These are phyloP conservation scores for Paradisaea rubra DNA, from an alignment of 2,113 vertebrate species.

Conservation along the genomic window DNA sequence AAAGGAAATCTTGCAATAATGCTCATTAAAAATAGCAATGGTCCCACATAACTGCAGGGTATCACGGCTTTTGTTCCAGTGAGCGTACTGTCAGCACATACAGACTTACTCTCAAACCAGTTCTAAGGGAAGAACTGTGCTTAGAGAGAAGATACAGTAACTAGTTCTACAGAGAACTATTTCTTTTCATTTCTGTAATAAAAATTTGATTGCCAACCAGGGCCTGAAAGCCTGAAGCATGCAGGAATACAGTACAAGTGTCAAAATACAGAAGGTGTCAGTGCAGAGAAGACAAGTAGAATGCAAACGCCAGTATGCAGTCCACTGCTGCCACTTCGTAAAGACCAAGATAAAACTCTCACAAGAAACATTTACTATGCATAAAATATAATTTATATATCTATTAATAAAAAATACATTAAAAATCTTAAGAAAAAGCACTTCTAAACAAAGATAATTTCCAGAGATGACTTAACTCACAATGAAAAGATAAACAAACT, in stretches of 20 bases:
- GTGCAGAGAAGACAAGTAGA: neutral
- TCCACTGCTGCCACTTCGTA: neutral
- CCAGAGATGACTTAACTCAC: neutral
- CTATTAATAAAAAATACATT: neutral
- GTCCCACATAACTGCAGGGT: neutral
- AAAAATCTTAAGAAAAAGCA: neutral
- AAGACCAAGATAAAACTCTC: neutral
- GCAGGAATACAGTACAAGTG: neutral
- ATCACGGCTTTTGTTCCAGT: neutral
- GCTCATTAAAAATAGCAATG: neutral
- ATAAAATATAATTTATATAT: neutral
- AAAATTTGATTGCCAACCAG: neutral
- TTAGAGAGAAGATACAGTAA: neutral
- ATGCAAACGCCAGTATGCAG: neutral
- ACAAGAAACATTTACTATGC: neutral
- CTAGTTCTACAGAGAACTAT: neutral
- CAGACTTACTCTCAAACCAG: neutral
- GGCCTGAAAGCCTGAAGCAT: neutral
- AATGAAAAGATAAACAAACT: neutral
- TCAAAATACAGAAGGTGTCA: neutral
- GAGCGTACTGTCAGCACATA: neutral
- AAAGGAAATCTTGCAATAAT: neutral
- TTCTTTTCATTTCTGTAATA: neutral
- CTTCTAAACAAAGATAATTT: neutral
- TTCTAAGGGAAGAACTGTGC: neutral